Base-by-base conservation (phyloP, 2,797 vertebrate genomes). In the Xiphophorus birchmanni region DNA sequence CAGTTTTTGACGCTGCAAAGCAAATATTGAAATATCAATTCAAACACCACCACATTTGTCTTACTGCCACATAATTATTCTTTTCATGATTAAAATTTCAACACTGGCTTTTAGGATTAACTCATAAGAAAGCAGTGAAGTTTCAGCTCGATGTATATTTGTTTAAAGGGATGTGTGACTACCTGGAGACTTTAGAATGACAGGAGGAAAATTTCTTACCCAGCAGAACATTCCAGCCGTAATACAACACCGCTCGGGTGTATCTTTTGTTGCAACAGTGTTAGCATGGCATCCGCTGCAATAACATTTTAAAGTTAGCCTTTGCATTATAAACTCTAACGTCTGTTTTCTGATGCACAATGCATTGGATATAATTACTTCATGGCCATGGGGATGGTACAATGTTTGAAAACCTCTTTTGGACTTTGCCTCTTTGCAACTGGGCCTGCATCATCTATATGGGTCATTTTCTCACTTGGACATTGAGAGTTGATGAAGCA, bases 1-100 rank as follows among this genome's bases (percentile, higher is more conserved):
- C 72, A 52, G 10, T 21, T 10, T 77, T 29, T 67, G 48, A 15
- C 44, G 56, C 32, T 86, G 40, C 81, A 79, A 84, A 80, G 87
- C 86, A 84, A 88, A 90, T 82, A 81, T 3, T 26, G 65, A 63
- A 80, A 78, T 82, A 48, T 44, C 11, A 72, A 18, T 72, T 15
- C 13, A 72, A 13, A 47, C 42, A 81, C 54, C 10, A 37, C 11
- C 1, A 5, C 18, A 35, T 52, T 77, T 45, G 54, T 40, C 45
- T 45, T 40, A 67, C 45, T n/a, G 48, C 42, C n/a, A 65, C n/a
- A 54, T n/a, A 47, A 72, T 35, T 60, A 35, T 29, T 72, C 81
- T 44, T 40, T 74, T 73, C 18, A 21, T 6, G n/a, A 50, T 44
- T 47, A 17, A 4, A 37, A 60, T 82, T 78, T 79, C n/a, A 73